phyloP scores from a whole-genome alignment of 1,140 invertebrate genomes.

The Megalopta genalis region DNA sequence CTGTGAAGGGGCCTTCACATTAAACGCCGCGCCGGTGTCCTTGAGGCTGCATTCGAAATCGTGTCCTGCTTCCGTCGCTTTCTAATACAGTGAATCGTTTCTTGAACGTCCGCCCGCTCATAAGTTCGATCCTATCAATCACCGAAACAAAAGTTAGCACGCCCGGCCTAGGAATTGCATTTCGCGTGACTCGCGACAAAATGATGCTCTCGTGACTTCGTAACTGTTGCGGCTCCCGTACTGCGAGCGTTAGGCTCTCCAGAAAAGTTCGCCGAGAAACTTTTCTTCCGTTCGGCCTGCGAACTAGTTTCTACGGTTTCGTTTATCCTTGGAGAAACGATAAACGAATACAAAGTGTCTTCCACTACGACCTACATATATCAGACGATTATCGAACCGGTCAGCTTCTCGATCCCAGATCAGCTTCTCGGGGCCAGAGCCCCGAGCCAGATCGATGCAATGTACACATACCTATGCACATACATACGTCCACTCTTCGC shows the following conservation, averaged over 20 bases:
- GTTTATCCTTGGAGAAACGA: background rate
- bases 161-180: background rate
- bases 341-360: background rate
- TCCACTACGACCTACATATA: background rate
- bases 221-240: background rate
- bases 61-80: background rate
- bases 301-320: background rate
- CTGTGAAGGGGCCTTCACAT: constrained; percentile 31
- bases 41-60: constrained; percentile 32
- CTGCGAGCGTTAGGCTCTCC: background rate
- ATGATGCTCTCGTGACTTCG: background rate
- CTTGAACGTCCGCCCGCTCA: background rate
- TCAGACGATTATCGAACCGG: background rate
- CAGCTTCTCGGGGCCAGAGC: too few species aligned
- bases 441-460: too few species aligned
- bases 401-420: background rate
- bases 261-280: constrained; percentile 1
- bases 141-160: background rate
- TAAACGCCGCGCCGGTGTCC: constrained; percentile 14
- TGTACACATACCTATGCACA: too few species aligned
- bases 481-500: too few species aligned
- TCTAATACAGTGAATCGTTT: background rate
- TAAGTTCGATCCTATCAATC: background rate
- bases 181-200: background rate
- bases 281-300: background rate